Evolutionary conservation across 2,888 invertebrate species (phyloP), one percentile per base, ranked within the genome.

Genomic region (Eilema depressum): DNA sequence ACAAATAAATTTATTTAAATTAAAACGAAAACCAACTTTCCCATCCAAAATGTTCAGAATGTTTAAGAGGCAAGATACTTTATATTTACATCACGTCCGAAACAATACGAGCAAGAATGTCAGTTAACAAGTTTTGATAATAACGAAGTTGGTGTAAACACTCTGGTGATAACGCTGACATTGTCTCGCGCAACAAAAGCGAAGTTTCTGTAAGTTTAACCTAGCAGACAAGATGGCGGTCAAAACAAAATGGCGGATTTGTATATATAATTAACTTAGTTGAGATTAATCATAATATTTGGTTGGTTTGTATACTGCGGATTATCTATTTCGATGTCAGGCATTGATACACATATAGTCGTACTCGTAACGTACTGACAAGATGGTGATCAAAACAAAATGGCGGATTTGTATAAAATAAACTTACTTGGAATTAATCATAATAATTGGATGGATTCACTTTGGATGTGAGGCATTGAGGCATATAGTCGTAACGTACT

Each of bases 121-220:
- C 75, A 80, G 75, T 79, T 78, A 66, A 67, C 75, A 80, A 83
- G 73, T 80, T 75, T 56, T 80, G 76, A 80, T 81, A 82, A 83
- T 74, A 75, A 75, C 63, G 12, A 81, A 80, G 76, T 80, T 78
- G 69, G 73, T 73, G 78, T 80, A 78, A 80, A 83, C 82, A 82
- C 73, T 72, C 47, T 25, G n/a, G 68, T 74, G 83, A 81, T 83
- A 80, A 81, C 63, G 47, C 11, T 66, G 68, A 75, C 83, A 83
- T 76, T 83, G 75, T 76, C 69, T 77, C 63, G 25, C 30, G 57
- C 53, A 75, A 81, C 80, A 77, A 76, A 73, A 75, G 78, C 17
- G 57, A 74, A 80, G 70, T 81, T 78, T 73, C 37, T 67, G 68
- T 28, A 62, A 72, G 73, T 66, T 78, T 72, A 68, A 68, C 72